A percentile compares a stretch with the other conserved stretches of the same genome.
These are phyloP conservation scores for Drosophila biarmipes DNA, from an alignment of 1,140 invertebrate species.

Conservation along the genomic window DNA sequence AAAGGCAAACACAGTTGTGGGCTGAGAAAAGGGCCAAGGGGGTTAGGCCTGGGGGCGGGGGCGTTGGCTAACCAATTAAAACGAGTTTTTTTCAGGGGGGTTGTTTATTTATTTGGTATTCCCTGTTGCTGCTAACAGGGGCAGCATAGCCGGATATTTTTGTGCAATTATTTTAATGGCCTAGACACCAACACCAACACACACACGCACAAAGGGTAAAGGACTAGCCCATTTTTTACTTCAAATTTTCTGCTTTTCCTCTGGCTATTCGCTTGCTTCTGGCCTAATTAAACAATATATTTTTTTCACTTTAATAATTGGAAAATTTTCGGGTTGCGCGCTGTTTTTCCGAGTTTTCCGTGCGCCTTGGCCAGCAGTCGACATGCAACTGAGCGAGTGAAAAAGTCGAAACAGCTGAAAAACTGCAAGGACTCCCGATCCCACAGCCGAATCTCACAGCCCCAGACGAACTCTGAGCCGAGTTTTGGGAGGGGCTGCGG, in stretches of 20 bases:
- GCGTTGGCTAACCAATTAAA: slow-evolving; percentile 54
- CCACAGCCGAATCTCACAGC: slow-evolving; percentile 34
- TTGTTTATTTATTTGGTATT: slow-evolving; percentile 41
- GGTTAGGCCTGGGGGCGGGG: slow-evolving; percentile 11
- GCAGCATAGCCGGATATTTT: slow-evolving; percentile 51
- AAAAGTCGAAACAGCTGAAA: slow-evolving; percentile 38
- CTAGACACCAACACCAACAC: slow-evolving; percentile 18
- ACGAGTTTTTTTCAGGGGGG: slow-evolving; percentile 35
- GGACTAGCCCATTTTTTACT: slow-evolving; percentile 34
- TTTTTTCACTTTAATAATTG: slow-evolving; percentile 40
- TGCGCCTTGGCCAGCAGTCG: slow-evolving; percentile 70
- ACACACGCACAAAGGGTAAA: slow-evolving; percentile 11
- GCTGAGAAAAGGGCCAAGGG: slow-evolving; percentile 6
- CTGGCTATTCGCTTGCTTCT: not conserved
- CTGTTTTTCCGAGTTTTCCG: slow-evolving; percentile 57
- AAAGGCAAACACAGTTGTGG: slow-evolving; percentile 36
- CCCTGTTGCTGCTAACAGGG: not conserved
- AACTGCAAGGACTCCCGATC: slow-evolving; percentile 62
- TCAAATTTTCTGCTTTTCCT: slow-evolving; percentile 14
- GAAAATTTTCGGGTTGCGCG: slow-evolving; percentile 8
- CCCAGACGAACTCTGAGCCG: slow-evolving; percentile 45
- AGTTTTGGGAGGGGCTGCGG: not conserved
- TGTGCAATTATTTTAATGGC: slow-evolving; percentile 54
- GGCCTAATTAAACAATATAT: slow-evolving; percentile 5
- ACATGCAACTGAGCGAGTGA: slow-evolving; percentile 69